Percentiles rank a stretch among this genome's conserved stretches.
Conservation (phyloP, 2,797 vertebrate species). For the Naso thynnoides region DNA sequence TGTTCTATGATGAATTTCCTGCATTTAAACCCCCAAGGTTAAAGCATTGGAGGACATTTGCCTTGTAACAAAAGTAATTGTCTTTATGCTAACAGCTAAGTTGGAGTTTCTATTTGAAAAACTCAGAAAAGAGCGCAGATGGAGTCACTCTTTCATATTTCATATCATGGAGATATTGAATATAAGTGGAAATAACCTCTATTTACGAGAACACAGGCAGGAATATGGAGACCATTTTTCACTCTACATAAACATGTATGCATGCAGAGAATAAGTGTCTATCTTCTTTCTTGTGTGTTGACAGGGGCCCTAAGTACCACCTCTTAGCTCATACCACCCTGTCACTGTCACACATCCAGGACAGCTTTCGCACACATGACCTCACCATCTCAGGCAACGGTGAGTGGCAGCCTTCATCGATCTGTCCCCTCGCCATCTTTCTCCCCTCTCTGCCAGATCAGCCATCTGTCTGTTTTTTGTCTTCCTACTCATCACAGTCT, state of each 20-base stretch:
- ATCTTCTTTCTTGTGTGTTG: conserved; percentile 48
- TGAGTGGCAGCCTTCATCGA: conserved; percentile 74
- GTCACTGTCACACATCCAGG: conserved; percentile 89
- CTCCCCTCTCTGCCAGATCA: conserved; percentile 48
- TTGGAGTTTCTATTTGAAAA: too few species aligned
- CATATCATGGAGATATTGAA: not conserved
- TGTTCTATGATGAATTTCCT: too few species aligned
- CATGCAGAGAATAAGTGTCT: conserved; percentile 2
- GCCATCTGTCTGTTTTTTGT: conserved; percentile 63
- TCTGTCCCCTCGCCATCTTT: conserved; percentile 49
- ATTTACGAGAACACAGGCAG: not conserved
- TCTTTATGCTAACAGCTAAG: too few species aligned
- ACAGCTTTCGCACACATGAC: conserved; percentile 95
- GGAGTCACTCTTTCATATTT: not conserved
- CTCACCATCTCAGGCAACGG: conserved; percentile 90
- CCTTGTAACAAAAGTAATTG: too few species aligned
- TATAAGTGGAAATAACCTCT: not conserved
- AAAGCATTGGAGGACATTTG: too few species aligned
- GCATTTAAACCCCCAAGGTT: too few species aligned
- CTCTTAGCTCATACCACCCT: conserved; percentile 91
- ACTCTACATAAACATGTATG: not conserved
- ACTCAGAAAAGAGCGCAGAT: too few species aligned
- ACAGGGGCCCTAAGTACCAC: conserved; percentile 92
- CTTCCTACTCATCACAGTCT: conserved; percentile 36
- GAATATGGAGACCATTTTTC: not conserved